Base-by-base conservation (phyloP, 2,888 invertebrate species). In the Polydrusus cervinus region DNA sequence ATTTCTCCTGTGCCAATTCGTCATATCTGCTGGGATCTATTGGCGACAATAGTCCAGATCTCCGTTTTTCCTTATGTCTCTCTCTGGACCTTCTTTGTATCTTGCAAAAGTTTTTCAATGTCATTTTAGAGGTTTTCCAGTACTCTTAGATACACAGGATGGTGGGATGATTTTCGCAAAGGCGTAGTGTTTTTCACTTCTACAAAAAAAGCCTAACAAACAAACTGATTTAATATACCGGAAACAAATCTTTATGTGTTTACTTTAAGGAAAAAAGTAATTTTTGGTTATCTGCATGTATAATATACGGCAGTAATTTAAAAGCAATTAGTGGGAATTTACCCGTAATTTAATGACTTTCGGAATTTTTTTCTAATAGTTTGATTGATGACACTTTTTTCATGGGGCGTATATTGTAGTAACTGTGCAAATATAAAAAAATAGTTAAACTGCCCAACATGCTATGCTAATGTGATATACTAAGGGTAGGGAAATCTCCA, bases 21-120 rank as follows among this genome's bases (percentile, higher is more conserved):
- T 78, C 74, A 70, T 75, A 49, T 10, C 71, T 49, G 20, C 16
- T 13, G 0, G 62, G 72, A 30, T 74, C 68, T 14, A 78, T 70
- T 34, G 76, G 73, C 8, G 77, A 78, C 57, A 80, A 76, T 18
- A 80, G 70, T 43, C 80, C 80, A 30, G 78, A 77, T 65, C 79
- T 61, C 66, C 80, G 79, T 25, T 65, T 72, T 25, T 43, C 61
- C 51, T 75, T 74, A 11, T 14, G 34, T 45, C 40, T 55, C 6
- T 74, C 62, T n/a, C 70, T 43, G 25, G 57, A 60, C 45, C 60
- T 74, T 14, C 45, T 40, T 13, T 66, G 57, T 6, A 34, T 72
- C 40, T 72, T 72, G 34, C 47, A 66, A 45, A 72, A 57, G 13
- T 72, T 49, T 49, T 72, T 72, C 16, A 66, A 38, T 6, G 72